Conservation (phyloP, 2,888 invertebrate genomes). For the Keiferia lycopersicella region DNA sequence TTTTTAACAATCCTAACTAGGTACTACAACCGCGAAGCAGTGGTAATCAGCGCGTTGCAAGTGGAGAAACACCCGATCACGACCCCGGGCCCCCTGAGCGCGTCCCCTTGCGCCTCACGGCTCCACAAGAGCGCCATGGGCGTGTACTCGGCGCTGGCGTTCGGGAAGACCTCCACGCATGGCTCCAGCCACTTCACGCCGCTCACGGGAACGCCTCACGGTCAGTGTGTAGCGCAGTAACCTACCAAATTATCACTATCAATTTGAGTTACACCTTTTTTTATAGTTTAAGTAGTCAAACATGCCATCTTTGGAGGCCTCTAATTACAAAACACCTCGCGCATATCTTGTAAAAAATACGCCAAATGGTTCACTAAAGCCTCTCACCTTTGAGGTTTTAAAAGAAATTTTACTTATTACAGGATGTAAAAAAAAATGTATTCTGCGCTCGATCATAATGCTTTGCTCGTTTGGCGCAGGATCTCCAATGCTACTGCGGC, state of each 20-base stretch:
- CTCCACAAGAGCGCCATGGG: conserved; percentile 76
- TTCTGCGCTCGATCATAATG: not conserved
- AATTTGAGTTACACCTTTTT: no score
- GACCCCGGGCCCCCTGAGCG: conserved; percentile 90
- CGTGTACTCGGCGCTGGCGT: conserved; percentile 75
- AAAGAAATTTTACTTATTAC: no score
- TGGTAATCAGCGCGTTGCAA: conserved; percentile 95
- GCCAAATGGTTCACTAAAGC: no score
- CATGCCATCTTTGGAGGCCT: no score
- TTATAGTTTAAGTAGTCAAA: no score
- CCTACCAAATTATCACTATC: no score
- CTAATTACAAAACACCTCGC: no score
- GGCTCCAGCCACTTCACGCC: conserved; percentile 84
- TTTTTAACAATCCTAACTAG: conserved; percentile 75
- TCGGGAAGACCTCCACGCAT: conserved; percentile 78
- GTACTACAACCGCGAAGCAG: conserved; percentile 95
- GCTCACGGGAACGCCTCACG: conserved; percentile 80
- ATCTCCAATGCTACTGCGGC: conserved; percentile 83
- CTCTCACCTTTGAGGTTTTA: no score
- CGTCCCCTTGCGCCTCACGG: conserved; percentile 84
- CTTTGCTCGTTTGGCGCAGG: conserved; percentile 44
- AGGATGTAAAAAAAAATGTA: no score
- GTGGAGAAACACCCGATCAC: conserved; percentile 95
- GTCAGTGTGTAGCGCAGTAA: no score
- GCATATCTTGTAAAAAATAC: no score